Conservation (phyloP, 2,888 invertebrate genomes). For the Chrysina gloriosa region DNA sequence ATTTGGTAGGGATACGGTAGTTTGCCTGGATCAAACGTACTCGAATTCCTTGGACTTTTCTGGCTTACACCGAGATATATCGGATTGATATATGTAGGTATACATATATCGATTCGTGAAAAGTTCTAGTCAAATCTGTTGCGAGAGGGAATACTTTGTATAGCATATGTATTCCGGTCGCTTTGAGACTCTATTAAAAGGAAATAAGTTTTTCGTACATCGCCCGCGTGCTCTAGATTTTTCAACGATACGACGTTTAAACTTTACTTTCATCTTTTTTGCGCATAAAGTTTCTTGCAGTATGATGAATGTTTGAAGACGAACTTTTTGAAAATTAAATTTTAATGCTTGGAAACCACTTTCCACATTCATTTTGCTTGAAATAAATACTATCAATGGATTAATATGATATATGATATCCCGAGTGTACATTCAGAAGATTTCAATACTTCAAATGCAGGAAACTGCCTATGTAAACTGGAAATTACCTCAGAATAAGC, state of each 20-base stretch:
- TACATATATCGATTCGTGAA: conserved; percentile 17
- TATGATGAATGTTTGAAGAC: background rate
- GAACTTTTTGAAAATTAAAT: background rate
- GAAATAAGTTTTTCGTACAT: conserved; percentile 27
- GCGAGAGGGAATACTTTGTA: background rate
- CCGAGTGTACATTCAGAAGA: too few relatives aligned
- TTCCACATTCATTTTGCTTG: too few relatives aligned
- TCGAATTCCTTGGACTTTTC: conserved; percentile 32
- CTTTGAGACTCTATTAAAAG: conserved; percentile 34
- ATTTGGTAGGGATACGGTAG: conserved; percentile 10
- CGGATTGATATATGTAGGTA: background rate
- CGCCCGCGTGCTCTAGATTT: conserved; percentile 22
- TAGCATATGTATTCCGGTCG: conserved; percentile 19
- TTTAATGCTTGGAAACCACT: background rate
- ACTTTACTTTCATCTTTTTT: conserved; percentile 10
- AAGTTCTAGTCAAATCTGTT: background rate
- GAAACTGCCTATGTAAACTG: too few relatives aligned
- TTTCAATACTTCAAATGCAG: too few relatives aligned
- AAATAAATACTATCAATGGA: too few relatives aligned
- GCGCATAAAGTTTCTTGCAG: background rate
- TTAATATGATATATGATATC: too few relatives aligned
- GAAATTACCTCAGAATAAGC: too few relatives aligned
- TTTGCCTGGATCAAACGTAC: conserved; percentile 28
- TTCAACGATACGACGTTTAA: conserved; percentile 23
- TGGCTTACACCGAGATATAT: conserved; percentile 18